Percentiles rank a stretch among this genome's conserved stretches.
phyloP scores from a whole-genome alignment of 2,888 invertebrate species.

The Linyphia triangularis region DNA sequence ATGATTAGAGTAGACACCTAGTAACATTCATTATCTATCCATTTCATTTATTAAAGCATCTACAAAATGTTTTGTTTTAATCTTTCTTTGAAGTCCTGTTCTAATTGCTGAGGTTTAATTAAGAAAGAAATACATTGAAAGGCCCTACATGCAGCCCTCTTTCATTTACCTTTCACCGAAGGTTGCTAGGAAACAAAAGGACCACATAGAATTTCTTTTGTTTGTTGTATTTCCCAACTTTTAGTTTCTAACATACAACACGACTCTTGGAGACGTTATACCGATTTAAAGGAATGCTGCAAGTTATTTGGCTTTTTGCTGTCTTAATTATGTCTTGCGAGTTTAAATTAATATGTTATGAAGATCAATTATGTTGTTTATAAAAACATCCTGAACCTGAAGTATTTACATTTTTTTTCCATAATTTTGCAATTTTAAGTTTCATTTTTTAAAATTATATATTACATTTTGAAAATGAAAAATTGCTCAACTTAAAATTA shows the following conservation, averaged over 20 bases:
- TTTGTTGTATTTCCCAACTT: not conserved
- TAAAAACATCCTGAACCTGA: too few relatives aligned
- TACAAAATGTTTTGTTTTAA: not conserved
- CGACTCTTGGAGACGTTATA: too few relatives aligned
- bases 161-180: slow-evolving; percentile 17
- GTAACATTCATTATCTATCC: slow-evolving; percentile 10
- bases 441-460: too few relatives aligned
- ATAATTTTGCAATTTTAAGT: too few relatives aligned
- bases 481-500: too few relatives aligned
- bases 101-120: slow-evolving; percentile 61
- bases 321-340: too few relatives aligned
- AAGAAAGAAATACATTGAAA: slow-evolving; percentile 48
- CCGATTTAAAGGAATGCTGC: too few relatives aligned
- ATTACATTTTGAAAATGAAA: too few relatives aligned
- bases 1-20: not conserved
- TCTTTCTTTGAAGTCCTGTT: not conserved
- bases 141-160: slow-evolving; percentile 15
- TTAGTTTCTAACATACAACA: not conserved
- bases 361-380: too few relatives aligned
- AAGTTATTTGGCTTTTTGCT: too few relatives aligned
- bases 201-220: slow-evolving; percentile 38
- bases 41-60: slow-evolving; percentile 39
- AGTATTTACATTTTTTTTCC: too few relatives aligned
- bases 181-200: slow-evolving; percentile 50
- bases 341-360: too few relatives aligned